These are phyloP conservation scores for Macrotrachela quadricornifera DNA, from an alignment of 1,140 invertebrate species.

Conservation along the genomic window DNA sequence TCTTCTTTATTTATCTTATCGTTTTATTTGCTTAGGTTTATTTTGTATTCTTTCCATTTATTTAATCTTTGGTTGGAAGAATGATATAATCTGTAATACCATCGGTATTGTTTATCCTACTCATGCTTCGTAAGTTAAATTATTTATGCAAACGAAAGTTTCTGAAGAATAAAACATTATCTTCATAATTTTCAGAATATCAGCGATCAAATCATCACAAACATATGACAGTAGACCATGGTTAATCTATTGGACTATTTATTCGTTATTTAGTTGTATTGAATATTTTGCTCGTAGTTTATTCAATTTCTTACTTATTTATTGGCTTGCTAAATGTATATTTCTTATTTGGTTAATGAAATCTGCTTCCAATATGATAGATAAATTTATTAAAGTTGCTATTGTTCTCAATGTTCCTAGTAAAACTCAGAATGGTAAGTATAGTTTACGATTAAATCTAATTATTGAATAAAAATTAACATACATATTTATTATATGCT, in stretches of 20 bases:
- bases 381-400: too few relatives aligned
- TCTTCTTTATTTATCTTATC: too few relatives aligned
- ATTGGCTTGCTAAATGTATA: constrained; percentile 34
- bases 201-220: constrained; percentile 38
- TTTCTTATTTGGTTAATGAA: constrained; percentile 84
- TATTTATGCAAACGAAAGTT: too few relatives aligned
- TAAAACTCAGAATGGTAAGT: too few relatives aligned
- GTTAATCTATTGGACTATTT: constrained; percentile 96
- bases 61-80: constrained; percentile 77
- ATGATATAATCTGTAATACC: constrained; percentile 76
- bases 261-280: constrained; percentile 65
- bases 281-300: constrained; percentile 78
- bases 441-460: too few relatives aligned
- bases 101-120: constrained; percentile 94
- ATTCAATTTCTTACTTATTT: too few relatives aligned
- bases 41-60: constrained; percentile 55
- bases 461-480: too few relatives aligned
- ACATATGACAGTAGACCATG: constrained; percentile 78
- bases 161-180: not conserved
- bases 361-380: constrained; percentile 34
- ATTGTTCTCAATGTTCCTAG: too few relatives aligned
- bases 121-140: constrained; percentile 47
- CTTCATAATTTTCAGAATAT: constrained; percentile 24
- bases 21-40: constrained; percentile 26
- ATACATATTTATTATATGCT: too few relatives aligned